A percentile compares a stretch with the other conserved stretches of the same genome.
phyloP scores from a whole-genome alignment of 2,113 vertebrate species.

The Poicephalus gulielmi region DNA sequence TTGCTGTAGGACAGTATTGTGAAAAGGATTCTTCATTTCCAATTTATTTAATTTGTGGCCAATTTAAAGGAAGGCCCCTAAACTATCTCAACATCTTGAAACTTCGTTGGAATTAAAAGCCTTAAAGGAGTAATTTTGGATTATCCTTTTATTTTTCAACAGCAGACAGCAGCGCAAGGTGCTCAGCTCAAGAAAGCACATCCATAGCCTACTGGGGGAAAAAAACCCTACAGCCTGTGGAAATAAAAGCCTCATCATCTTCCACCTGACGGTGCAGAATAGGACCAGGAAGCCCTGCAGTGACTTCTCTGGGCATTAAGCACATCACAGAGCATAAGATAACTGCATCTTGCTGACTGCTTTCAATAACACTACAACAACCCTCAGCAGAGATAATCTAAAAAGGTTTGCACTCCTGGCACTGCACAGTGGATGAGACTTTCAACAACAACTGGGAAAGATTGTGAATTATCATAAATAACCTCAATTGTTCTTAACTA shows the following conservation, averaged over 20 bases:
- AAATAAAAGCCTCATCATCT: background rate
- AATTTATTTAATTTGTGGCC: background rate
- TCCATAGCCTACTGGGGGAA: background rate
- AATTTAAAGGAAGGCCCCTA: background rate
- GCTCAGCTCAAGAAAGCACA: background rate
- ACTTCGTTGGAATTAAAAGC: background rate
- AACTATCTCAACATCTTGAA: background rate
- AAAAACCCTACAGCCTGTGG: background rate
- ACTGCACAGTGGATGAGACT: background rate
- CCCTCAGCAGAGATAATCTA: background rate
- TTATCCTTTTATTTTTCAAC: background rate
- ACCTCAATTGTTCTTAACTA: slow-evolving; percentile 16
- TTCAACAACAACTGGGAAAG: slow-evolving; percentile 29
- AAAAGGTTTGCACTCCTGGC: background rate
- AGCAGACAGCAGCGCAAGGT: background rate
- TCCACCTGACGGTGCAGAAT: background rate
- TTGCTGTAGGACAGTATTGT: background rate
- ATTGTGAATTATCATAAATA: slow-evolving; percentile 42
- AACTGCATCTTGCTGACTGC: background rate
- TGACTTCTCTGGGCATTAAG: background rate
- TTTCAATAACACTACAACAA: background rate
- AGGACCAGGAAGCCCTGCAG: background rate
- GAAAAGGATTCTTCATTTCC: background rate
- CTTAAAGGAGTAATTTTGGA: background rate
- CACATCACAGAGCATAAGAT: background rate